phyloP scores from a whole-genome alignment of 2,888 invertebrate species.

The Tipula helvola region DNA sequence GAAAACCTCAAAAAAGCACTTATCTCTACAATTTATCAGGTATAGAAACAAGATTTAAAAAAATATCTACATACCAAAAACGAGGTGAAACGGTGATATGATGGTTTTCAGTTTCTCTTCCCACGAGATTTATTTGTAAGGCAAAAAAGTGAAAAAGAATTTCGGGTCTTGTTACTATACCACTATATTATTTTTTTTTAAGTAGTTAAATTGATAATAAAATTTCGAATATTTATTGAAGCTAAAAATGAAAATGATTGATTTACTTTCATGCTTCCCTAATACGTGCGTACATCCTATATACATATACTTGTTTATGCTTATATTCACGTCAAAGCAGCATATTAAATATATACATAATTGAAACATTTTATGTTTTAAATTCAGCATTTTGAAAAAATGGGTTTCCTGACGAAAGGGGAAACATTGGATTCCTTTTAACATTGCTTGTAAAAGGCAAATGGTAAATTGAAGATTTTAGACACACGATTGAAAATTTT shows the following conservation, averaged over 20 bases:
- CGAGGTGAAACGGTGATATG: background rate
- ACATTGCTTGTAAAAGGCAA: background rate
- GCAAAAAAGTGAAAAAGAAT: background rate
- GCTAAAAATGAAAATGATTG: background rate
- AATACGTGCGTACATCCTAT: background rate
- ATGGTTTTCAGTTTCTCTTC: background rate
- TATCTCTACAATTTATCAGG: background rate
- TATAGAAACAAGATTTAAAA: background rate
- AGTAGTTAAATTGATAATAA: background rate
- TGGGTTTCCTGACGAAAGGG: background rate
- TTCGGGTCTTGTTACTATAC: background rate
- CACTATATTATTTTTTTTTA: background rate
- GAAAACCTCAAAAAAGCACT: background rate
- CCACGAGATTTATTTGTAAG: background rate
- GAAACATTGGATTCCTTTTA: background rate
- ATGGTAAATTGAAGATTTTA: background rate
- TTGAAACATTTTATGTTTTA: background rate
- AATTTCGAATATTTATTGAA: background rate
- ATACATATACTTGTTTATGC: background rate
- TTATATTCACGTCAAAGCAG: background rate
- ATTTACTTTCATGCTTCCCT: background rate
- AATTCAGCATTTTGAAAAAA: background rate
- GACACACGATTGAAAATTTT: background rate
- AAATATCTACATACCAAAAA: background rate
- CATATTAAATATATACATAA: background rate